These are phyloP conservation scores for Melanotaenia boesemani DNA, from an alignment of 2,797 vertebrate genomes.

Conservation along the genomic window DNA sequence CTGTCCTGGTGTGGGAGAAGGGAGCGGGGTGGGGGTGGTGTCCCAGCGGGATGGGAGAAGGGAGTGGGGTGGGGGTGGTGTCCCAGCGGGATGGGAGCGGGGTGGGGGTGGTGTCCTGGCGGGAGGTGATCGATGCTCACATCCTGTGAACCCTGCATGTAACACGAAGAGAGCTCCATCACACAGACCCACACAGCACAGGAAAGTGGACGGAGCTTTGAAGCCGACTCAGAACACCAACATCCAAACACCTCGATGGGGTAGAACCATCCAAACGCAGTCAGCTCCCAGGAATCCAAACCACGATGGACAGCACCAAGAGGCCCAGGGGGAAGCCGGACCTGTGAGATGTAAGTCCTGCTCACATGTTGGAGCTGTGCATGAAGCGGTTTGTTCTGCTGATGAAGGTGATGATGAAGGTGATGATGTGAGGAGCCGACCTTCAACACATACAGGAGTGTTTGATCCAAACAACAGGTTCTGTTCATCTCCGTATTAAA, in stretches of 20 bases:
- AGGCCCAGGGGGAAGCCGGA: constrained; percentile 56
- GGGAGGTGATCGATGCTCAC: constrained; percentile 83
- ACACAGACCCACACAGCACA: constrained; percentile 34
- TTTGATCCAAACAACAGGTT: too few species aligned
- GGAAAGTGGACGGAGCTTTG: constrained; percentile 50
- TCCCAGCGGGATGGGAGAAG: too few species aligned
- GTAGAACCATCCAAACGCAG: constrained; percentile 30
- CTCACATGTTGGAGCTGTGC: constrained; percentile 1
- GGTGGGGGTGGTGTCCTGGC: constrained; percentile 78
- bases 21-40: too few species aligned
- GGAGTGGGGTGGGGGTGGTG: too few species aligned
- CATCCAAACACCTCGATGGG: constrained; percentile 62
- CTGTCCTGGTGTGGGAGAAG: constrained; percentile 44
- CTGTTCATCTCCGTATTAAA: neutral
- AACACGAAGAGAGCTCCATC: constrained; percentile 68
- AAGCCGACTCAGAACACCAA: constrained; percentile 37
- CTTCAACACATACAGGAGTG: too few species aligned
- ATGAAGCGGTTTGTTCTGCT: neutral
- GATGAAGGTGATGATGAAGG: too few species aligned
- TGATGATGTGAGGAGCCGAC: too few species aligned
- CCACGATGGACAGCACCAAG: constrained; percentile 55
- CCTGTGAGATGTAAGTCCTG: constrained; percentile 77
- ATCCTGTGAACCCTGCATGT: constrained; percentile 78
- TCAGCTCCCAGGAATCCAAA: constrained; percentile 32
- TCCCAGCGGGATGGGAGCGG: neutral